Base-by-base conservation (phyloP, 2,888 invertebrate species). In the Urechis unicinctus region DNA sequence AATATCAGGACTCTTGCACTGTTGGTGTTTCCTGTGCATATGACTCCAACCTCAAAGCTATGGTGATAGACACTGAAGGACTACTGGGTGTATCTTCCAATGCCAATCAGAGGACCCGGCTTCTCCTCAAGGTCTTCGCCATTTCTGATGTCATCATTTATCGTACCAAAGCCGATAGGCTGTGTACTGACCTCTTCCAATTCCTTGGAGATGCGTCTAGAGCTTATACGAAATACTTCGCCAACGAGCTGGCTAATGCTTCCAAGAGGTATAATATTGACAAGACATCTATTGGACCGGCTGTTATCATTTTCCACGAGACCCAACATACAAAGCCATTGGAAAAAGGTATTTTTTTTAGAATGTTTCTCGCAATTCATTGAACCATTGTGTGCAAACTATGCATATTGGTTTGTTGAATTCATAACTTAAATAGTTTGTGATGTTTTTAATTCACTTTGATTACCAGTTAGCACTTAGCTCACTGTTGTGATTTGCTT, bases 41-140 rank as follows among this genome's bases (percentile, higher is more conserved):
- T 77, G 85, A 88, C 74, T 82, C 83, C 0, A 78, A 79, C 24
- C 77, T 83, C 58, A 83, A 84, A 56, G 83, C 86, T 0, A 82
- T 90, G 48, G 85, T 87, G 68, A 74, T 90, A 56, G 89, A 90
- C 69, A 89, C 89, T 0, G 89, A 89, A 78, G 89, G 89, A n/a
- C 78, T 89, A 46, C 78, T 75, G 53, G 88, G 88, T 62, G 78
- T 78, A 24, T 82, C 85, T 1, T 75, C 78, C 56, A 82, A 83
- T 67, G 84, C 85, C 63, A 83, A 84, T 65, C 84, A 84, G 71
- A 78, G 85, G 52, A 86, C 85, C 61, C 81, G 88, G 50, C 81
- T 89, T 52, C 76, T 89, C 48, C 78, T 89, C 30, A 63, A 89
- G 88, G 52, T 55, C 13, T 79, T 90, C n/a, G 89, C 89, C 3